Base-by-base conservation (phyloP, 2,797 vertebrate genomes). In the Acanthopagrus latus region DNA sequence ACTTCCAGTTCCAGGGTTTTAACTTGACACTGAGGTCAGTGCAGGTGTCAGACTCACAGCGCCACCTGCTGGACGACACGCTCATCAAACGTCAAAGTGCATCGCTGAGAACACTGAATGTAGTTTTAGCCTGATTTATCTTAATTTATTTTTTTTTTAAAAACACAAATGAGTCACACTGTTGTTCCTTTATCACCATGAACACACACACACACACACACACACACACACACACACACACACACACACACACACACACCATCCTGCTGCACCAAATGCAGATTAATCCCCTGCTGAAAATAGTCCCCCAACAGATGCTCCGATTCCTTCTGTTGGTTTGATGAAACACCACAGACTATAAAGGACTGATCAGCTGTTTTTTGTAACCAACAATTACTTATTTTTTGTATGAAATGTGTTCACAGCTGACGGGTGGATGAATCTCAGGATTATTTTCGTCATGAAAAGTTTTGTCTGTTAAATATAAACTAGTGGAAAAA, bases 11-110 rank as follows among this genome's bases (percentile, higher is more conserved):
- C 10, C 57, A 46, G 7, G 58, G 33, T 48, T 59, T 54, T 25
- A 56, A 29, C 29, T 0, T 8, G 33, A 50, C 33, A 27, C 0
- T 13, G 23, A 63, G 48, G 55, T 21, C 7, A 56, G 33, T 46
- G 44, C 43, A 56, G 25, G 17, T 2, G 7, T 29, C 25, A 55
- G 75, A 41, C 1, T 27, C 8, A 54, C 13, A 44, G 64, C 43
- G 27, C 76, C 75, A 64, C 16, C 71, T 62, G 69, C 66, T 74
- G 72, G 63, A 16, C 41, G 1, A 3, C 38, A 27, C 20, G 18
- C 5, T 23, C 4, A 18, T 51, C 25, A 54, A 21, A 21, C 4
- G 5, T 64, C 2, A 8, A 52, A 47, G 18, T 4, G 29, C 6
- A 43, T 29, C 62, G 46, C 14, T 14, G 5, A 4, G 51, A 25